A percentile compares a stretch with the other conserved stretches of the same genome.
Evolutionary conservation across 2,888 invertebrate genomes (phyloP).

Genomic region (Lasioglossum vierecki): DNA sequence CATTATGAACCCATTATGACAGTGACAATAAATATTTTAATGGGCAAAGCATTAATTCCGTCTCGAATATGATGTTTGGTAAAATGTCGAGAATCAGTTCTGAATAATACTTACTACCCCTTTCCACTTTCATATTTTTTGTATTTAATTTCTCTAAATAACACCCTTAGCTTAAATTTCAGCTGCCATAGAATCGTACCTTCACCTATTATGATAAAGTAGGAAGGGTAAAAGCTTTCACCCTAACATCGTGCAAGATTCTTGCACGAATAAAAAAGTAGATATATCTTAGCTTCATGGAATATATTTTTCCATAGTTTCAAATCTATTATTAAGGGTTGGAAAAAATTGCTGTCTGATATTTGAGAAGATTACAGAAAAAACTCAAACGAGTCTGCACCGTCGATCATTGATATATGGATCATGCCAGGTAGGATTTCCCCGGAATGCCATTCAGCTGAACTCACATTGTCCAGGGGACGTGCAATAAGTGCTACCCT

Average conservation of each 20-base stretch:
- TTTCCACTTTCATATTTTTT: not conserved
- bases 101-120: not conserved
- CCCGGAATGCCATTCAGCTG: slow-evolving; percentile 10
- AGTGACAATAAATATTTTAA: not conserved
- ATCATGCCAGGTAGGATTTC: not conserved
- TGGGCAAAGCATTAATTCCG: not conserved
- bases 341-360: too few relatives aligned
- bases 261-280: not conserved
- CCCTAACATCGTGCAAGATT: not conserved
- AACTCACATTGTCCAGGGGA: slow-evolving; percentile 7
- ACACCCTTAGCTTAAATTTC: not conserved
- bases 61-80: not conserved
- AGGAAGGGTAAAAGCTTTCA: too few relatives aligned
- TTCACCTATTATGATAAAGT: not conserved
- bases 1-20: not conserved
- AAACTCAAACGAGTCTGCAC: not conserved
- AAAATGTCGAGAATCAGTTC: not conserved
- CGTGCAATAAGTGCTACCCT: slow-evolving; percentile 19
- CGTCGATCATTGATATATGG: not conserved
- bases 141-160: not conserved
- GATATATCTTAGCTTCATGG: not conserved
- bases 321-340: too few relatives aligned
- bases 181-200: not conserved
- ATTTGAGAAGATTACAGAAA: too few relatives aligned
- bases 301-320: not conserved